Evolutionary conservation across 2,888 invertebrate genomes (phyloP), one percentile per base, ranked within the genome.

Genomic region (Halocaridina rubra): DNA sequence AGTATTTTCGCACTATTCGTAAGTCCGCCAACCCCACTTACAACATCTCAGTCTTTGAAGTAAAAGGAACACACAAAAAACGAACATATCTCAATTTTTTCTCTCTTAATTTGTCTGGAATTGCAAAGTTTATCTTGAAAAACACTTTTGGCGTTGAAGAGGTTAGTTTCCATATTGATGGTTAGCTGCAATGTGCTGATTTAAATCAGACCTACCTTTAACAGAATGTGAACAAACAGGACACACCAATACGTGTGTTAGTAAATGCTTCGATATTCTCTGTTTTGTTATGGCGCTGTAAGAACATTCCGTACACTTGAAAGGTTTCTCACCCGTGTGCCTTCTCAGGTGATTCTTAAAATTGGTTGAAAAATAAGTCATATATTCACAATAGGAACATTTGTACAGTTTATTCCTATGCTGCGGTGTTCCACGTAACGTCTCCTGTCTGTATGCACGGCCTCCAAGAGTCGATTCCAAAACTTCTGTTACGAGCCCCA

Each of bases 251-350:
- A n/a, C 27, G 39, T 82, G 82, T 13, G 76, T 82, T 29, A 8
- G 19, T 30, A 82, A 8, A 59, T 82, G 82, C 29, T 71, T 64
- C 10, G 67, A 67, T 24, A 82, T 39, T 59, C 76, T 59, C 33
- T 82, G 82, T 30, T 82, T 82, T n/a, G 82, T 82, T 59, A 82
- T 82, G 5, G 82, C 71, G 29, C 77, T 69, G 16, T 82, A 82
- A 19, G 71, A 33, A 46, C 82, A 82, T 16, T 77, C 59, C 24
- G 53, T 69, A 59, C 82, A 82, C 13, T 67, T 77, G 27, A 69
- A 82, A 8, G 82, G 82, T 29, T 82, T 82, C 33, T 82, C 82
- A 33, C 82, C 82, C 24, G 82, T 82, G 77, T 82, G 82, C 22
- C 69, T 82, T 71, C 76, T 77, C 77, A 82, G 76, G 39, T 82